phyloP scores from a whole-genome alignment of 1,140 invertebrate species.

The Aphelinus atriplicis region DNA sequence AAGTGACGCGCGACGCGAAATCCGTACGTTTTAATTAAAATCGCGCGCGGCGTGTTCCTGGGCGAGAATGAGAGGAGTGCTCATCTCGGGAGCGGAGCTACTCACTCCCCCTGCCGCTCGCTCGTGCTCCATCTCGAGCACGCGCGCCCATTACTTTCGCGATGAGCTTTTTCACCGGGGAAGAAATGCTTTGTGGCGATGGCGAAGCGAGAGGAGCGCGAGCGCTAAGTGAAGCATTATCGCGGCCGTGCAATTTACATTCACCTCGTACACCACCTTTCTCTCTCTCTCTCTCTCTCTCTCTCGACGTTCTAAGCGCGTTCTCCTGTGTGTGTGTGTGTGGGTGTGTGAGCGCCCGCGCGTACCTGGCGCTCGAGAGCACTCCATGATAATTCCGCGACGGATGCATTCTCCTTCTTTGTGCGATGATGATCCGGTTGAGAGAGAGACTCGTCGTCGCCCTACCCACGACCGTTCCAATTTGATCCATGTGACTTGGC shows the following conservation, averaged over 20 bases:
- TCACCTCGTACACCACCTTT: background rate
- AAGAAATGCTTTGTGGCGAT: slow-evolving; percentile 11
- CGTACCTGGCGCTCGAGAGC: background rate
- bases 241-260: slow-evolving; percentile 5
- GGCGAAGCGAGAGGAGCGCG: background rate
- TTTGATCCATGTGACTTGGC: too few species aligned
- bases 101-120: background rate
- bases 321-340: too few species aligned
- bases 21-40: slow-evolving; percentile 31
- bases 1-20: background rate
- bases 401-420: background rate
- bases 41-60: background rate
- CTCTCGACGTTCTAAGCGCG: too few species aligned
- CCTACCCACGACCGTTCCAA: too few species aligned
- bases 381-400: background rate
- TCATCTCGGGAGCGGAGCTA: background rate
- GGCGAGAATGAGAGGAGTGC: background rate
- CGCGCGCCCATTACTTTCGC: too few species aligned
- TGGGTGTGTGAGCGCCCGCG: background rate
- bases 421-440: too few species aligned
- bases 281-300: too few species aligned
- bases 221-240: slow-evolving; percentile 23
- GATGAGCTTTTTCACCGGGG: slow-evolving; percentile 9
- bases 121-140: too few species aligned
- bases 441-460: too few species aligned